Percentiles rank a stretch among this genome's conserved stretches.
These are phyloP conservation scores for Microcebus griseorufus DNA, from an alignment of 2,113 vertebrate genomes.

Conservation along the genomic window DNA sequence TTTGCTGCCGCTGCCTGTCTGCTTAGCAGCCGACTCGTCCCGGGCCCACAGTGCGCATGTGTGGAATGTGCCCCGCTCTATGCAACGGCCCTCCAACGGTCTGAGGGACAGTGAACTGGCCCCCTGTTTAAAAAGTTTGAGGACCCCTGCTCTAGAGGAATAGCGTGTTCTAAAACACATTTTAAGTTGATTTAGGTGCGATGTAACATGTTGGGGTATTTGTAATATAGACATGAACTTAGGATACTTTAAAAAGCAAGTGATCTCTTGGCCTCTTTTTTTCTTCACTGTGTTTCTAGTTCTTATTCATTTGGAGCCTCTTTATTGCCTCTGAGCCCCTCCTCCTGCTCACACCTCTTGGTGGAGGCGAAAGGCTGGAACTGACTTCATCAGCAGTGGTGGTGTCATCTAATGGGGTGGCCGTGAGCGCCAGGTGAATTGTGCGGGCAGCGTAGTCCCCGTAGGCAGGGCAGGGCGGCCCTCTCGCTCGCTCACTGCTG, in stretches of 20 bases:
- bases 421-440: accelerated
- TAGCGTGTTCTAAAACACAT: accelerated
- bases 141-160: neutral
- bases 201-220: neutral
- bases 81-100: too few species aligned
- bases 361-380: accelerated
- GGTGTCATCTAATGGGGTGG: accelerated
- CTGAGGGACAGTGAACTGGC: too few species aligned
- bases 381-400: neutral
- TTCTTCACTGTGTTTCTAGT: neutral
- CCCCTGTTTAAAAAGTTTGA: too few species aligned
- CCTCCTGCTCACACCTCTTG: neutral
- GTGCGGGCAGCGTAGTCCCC: accelerated
- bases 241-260: neutral
- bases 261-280: neutral
- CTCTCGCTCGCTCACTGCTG: neutral
- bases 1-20: too few species aligned
- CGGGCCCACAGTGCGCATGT: too few species aligned
- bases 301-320: neutral
- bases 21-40: too few species aligned
- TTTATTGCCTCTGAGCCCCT: neutral
- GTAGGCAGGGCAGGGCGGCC: accelerated
- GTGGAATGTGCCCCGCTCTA: too few species aligned
- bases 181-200: neutral
- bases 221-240: neutral